These are phyloP conservation scores for Pomatorhinus ruficollis DNA, from an alignment of 2,113 vertebrate species.

Conservation along the genomic window DNA sequence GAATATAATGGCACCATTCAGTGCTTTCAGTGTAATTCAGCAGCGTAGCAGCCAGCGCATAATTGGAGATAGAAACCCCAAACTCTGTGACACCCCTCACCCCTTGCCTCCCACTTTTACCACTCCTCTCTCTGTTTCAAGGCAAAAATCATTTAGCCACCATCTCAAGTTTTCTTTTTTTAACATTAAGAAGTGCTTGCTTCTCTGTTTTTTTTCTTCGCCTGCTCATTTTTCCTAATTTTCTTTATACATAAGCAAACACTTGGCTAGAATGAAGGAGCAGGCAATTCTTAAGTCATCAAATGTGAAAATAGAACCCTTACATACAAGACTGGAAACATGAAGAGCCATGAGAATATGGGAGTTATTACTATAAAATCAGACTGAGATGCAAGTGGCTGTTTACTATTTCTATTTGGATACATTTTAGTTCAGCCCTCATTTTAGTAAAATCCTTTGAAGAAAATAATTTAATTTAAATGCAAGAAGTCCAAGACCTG, in stretches of 20 bases:
- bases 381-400: not conserved
- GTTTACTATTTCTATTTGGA: not conserved
- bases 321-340: not conserved
- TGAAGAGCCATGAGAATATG: not conserved
- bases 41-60: not conserved
- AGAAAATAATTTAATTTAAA: not conserved
- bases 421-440: not conserved
- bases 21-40: not conserved
- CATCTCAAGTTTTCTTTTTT: not conserved
- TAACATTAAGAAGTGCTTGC: not conserved
- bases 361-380: not conserved
- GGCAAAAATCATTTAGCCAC: not conserved
- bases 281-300: not conserved
- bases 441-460: not conserved
- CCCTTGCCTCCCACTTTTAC: not conserved
- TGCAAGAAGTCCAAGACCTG: not conserved
- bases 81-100: not conserved
- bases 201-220: not conserved
- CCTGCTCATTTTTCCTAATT: not conserved
- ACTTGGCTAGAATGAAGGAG: not conserved
- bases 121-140: not conserved
- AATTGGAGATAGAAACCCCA: constrained; percentile 4
- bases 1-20: constrained; percentile 76
- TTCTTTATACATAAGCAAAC: not conserved
- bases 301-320: not conserved